These are phyloP conservation scores for Brachyhypopomus occidentalis DNA, from an alignment of 2,113 vertebrate genomes.

Conservation along the genomic window DNA sequence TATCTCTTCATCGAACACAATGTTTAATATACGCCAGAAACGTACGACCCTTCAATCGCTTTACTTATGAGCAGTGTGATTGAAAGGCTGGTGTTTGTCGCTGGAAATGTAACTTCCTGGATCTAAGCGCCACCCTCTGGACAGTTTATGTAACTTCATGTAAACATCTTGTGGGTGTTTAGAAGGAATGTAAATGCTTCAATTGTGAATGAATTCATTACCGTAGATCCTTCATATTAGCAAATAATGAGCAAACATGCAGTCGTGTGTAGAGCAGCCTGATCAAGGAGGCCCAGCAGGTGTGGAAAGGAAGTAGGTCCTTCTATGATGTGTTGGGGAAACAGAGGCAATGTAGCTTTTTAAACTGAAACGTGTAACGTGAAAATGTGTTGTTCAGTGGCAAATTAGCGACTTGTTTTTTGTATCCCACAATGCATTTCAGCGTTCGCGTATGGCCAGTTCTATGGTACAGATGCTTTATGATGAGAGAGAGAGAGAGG, in stretches of 20 bases:
- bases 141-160: conserved; percentile 15
- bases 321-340: too few relatives aligned
- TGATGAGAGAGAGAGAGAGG: background rate
- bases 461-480: too few relatives aligned
- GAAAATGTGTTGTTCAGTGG: background rate
- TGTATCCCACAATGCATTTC: too few relatives aligned
- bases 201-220: background rate
- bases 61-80: background rate
- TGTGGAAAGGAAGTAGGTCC: too few relatives aligned
- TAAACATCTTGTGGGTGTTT: background rate
- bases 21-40: background rate
- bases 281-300: background rate
- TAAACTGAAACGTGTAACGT: background rate
- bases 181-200: background rate
- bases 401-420: background rate
- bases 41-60: background rate
- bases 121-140: conserved; percentile 60
- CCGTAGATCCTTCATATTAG: background rate
- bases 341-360: background rate
- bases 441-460: background rate
- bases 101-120: conserved; percentile 47
- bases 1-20: background rate
- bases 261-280: background rate
- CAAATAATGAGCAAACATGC: background rate
- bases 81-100: background rate